Evolutionary conservation across 2,113 vertebrate genomes (phyloP), one percentile per base, ranked within the genome.

Genomic region (Hemibagrus wyckioides): DNA sequence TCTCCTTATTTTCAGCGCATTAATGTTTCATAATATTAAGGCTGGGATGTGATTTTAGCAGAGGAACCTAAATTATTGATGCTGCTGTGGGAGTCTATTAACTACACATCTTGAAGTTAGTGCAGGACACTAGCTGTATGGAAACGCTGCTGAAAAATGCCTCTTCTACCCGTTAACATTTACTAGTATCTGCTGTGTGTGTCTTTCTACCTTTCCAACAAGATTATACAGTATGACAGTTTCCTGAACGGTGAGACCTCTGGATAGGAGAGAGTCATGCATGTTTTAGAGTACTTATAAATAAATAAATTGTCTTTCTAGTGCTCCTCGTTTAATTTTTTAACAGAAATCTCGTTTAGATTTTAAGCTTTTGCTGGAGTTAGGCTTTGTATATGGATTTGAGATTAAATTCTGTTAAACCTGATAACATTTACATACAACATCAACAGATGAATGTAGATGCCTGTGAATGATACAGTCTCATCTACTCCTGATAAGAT

Each of bases 11-110:
- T 91, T 88, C 87, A 92, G 88, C 88, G 86, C 79, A 93, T 95
- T 89, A 94, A 94, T 93, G 86, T 94, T 95, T 93, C 76, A 93
- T 90, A 61, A 63, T 88, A 92, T 93, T 92, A 92, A 91, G 91
- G 75, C 86, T 91, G 88, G 89, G 92, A 92, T 90, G 90, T 91
- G 90, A 91, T 91, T 92, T 89, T 90, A 88, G 89, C 86, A 92
- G 91, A 67, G 39, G n/a, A 65, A 25, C 2, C 81, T 94, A 73
- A 94, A 95, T 95, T 91, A 95, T 95, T 95, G 61, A 95, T 88
- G 87, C 84, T 80, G 86, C 80, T 83, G 73, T 84, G 84, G 77
- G 90, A 50, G 67, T 71, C 28, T 75, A 54, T 56, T 17, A 28
- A 82, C 17, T n/a, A 56, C 41, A 85, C 39, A 71, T 75, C 61